Conservation (phyloP, 2,888 invertebrate genomes). For the Adineta ricciae region DNA sequence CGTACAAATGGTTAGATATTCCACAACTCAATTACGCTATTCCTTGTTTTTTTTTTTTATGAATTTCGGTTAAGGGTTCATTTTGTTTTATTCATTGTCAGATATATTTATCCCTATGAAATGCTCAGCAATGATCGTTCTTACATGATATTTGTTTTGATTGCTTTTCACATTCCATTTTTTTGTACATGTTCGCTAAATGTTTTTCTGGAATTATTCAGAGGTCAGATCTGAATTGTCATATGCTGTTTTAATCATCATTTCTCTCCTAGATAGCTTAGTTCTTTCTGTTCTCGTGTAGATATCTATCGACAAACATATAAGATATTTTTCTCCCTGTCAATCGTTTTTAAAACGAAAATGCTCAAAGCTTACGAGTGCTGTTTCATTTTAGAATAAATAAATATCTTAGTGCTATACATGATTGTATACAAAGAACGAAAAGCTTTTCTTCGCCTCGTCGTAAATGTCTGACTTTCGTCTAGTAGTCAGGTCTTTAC, state of each 20-base stretch:
- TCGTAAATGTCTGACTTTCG: too few relatives aligned
- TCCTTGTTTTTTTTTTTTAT: too few relatives aligned
- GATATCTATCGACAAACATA: not conserved
- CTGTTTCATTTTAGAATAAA: not conserved
- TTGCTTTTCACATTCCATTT: not conserved
- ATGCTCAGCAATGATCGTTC: not conserved
- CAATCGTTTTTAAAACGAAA: not conserved
- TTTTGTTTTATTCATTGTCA: not conserved
- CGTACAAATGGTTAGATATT: slow-evolving; percentile 29
- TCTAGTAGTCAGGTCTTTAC: too few relatives aligned
- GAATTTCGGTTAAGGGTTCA: not conserved
- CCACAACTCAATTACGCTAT: not conserved
- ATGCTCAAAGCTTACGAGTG: not conserved
- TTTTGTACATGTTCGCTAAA: not conserved
- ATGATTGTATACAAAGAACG: not conserved
- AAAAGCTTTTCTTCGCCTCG: too few relatives aligned
- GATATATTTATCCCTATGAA: not conserved
- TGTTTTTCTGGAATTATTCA: not conserved
- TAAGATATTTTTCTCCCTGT: not conserved
- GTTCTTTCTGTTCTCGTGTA: not conserved
- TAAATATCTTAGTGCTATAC: not conserved
- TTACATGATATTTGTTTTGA: not conserved
- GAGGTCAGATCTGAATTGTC: not conserved
- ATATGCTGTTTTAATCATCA: not conserved
- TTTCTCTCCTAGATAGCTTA: not conserved